Evolutionary conservation across 2,113 vertebrate genomes (phyloP).

Genomic region (Chaetodon trifascialis): DNA sequence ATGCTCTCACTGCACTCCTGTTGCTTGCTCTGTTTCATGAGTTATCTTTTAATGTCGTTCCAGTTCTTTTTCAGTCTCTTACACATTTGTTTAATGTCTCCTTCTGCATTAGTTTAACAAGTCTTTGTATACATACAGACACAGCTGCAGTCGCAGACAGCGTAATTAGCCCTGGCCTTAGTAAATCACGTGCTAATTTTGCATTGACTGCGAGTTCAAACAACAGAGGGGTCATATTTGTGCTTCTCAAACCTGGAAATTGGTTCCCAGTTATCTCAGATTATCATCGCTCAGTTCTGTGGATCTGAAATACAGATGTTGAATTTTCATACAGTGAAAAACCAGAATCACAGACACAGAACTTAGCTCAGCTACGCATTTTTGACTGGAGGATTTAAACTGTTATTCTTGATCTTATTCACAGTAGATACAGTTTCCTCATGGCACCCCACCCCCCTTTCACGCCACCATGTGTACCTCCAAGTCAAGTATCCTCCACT

Average conservation of each 20-base stretch:
- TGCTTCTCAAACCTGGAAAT: too few relatives aligned
- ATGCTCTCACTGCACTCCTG: neutral
- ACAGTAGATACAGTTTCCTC: too few relatives aligned
- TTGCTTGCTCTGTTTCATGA: neutral
- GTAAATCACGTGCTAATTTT: constrained; percentile 22
- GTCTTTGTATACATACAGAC: constrained; percentile 1
- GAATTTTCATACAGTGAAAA: too few relatives aligned
- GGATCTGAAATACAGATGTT: too few relatives aligned
- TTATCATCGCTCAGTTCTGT: too few relatives aligned
- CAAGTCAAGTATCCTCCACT: too few relatives aligned
- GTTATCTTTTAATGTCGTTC: neutral
- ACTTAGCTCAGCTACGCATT: too few relatives aligned
- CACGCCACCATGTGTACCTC: neutral
- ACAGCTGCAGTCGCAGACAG: constrained; percentile 1
- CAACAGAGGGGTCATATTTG: neutral
- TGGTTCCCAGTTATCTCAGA: neutral
- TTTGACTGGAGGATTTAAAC: too few relatives aligned
- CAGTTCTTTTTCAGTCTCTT: neutral
- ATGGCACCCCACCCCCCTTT: too few relatives aligned
- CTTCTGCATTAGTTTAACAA: constrained; percentile 12
- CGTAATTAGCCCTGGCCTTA: neutral
- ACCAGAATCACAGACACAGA: too few relatives aligned
- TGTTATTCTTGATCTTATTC: too few relatives aligned
- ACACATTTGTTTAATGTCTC: constrained; percentile 1
- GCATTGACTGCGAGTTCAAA: neutral